phyloP scores from a whole-genome alignment of 2,113 vertebrate species.

The Scopus umbretta region DNA sequence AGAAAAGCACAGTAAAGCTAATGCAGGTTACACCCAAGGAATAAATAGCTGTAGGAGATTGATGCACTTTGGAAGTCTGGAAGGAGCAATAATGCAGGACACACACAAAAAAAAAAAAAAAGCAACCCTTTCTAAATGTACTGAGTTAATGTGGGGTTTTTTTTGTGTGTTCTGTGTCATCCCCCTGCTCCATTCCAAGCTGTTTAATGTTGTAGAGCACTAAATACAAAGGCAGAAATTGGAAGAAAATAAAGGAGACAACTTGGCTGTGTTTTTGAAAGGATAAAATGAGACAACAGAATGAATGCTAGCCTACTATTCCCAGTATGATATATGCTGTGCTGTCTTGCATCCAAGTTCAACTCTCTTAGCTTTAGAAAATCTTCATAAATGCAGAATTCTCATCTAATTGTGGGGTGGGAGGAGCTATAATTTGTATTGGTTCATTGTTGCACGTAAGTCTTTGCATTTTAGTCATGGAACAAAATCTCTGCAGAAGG shows the following conservation, averaged over 20 bases:
- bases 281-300: neutral
- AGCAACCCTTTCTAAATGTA: neutral
- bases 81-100: neutral
- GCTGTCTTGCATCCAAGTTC: neutral
- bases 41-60: neutral
- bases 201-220: neutral
- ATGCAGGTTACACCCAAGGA: neutral
- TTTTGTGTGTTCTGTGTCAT: neutral
- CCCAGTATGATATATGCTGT: neutral
- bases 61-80: neutral
- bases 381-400: neutral
- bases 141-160: neutral
- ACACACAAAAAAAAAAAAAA: too few species aligned
- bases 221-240: neutral
- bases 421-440: neutral
- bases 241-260: neutral
- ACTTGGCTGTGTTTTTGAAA: neutral
- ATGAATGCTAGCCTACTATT: neutral
- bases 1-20: neutral
- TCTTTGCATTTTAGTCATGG: neutral
- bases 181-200: neutral
- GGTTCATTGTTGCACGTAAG: neutral
- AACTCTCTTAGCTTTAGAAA: neutral
- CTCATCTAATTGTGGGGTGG: neutral
- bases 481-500: neutral